Percentiles rank a stretch among this genome's conserved stretches.
Evolutionary conservation across 1,140 invertebrate species (phyloP).

Genomic region (Sesamia nonagrioides): DNA sequence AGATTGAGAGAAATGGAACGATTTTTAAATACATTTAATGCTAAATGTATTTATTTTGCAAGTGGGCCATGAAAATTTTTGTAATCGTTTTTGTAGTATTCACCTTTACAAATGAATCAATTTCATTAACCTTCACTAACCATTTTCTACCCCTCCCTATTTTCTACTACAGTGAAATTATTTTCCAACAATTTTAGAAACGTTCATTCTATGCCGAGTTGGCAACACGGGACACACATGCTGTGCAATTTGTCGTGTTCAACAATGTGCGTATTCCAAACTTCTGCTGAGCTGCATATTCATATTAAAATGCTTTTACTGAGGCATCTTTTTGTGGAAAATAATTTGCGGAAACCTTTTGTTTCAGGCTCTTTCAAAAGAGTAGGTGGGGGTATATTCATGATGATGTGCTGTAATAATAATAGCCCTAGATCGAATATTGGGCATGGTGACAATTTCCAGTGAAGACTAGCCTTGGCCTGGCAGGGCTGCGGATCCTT

Average conservation of each 20-base stretch:
- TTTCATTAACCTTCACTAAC: background rate
- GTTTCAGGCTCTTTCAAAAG: too few species aligned
- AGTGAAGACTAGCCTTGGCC: too few species aligned
- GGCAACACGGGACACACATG: background rate
- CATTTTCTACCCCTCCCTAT: background rate
- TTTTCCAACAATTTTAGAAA: constrained; percentile 4
- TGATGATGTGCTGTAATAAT: too few species aligned
- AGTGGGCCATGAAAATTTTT: too few species aligned
- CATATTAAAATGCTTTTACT: constrained; percentile 7
- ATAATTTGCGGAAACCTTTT: background rate
- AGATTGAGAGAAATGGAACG: too few species aligned
- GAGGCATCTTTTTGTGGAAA: background rate
- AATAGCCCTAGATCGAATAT: too few species aligned
- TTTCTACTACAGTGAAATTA: background rate
- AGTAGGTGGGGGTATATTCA: too few species aligned
- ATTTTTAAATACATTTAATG: too few species aligned
- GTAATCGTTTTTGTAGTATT: too few species aligned
- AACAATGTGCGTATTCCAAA: constrained; percentile 22
- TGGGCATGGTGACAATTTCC: too few species aligned
- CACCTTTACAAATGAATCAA: background rate
- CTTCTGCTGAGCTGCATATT: background rate
- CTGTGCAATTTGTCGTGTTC: constrained; percentile 18
- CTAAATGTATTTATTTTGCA: too few species aligned
- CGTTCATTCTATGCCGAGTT: constrained; percentile 2
- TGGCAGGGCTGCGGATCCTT: too few species aligned